Conservation (phyloP, 2,888 invertebrate genomes). For the Trissoscelio sp. region DNA sequence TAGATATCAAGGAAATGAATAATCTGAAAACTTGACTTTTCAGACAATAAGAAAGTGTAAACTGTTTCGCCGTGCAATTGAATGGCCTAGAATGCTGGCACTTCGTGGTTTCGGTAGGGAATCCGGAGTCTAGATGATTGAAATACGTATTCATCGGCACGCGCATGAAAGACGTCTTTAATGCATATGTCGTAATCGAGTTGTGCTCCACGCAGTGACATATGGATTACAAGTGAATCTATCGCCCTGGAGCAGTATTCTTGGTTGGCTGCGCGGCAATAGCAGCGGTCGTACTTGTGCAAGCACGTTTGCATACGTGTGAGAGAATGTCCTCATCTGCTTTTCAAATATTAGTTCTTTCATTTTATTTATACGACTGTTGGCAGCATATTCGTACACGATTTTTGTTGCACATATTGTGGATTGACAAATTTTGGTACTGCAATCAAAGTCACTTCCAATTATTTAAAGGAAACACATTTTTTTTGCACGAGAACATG, state of each 20-base stretch:
- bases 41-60: too few species aligned
- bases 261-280: slow-evolving; percentile 52
- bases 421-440: too few species aligned
- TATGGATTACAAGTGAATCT: slow-evolving; percentile 55
- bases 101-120: slow-evolving; percentile 7
- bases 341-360: slow-evolving; percentile 33
- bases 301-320: slow-evolving; percentile 6
- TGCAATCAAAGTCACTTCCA: too few species aligned
- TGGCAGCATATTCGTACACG: background rate
- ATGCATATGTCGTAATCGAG: slow-evolving; percentile 60
- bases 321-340: slow-evolving; percentile 14
- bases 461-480: too few species aligned
- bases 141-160: slow-evolving; percentile 66
- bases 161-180: slow-evolving; percentile 65
- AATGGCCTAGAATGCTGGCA: background rate
- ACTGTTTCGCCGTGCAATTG: too few species aligned
- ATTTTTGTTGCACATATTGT: background rate
- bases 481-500: too few species aligned
- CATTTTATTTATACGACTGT: slow-evolving; percentile 28
- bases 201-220: slow-evolving; percentile 36
- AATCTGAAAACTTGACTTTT: background rate
- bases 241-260: slow-evolving; percentile 35
- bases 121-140: slow-evolving; percentile 41
- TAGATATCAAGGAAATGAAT: too few species aligned
- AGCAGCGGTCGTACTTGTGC: slow-evolving; percentile 8